These are phyloP conservation scores for Margarornis squamiger DNA, from an alignment of 2,797 vertebrate genomes.

Conservation along the genomic window DNA sequence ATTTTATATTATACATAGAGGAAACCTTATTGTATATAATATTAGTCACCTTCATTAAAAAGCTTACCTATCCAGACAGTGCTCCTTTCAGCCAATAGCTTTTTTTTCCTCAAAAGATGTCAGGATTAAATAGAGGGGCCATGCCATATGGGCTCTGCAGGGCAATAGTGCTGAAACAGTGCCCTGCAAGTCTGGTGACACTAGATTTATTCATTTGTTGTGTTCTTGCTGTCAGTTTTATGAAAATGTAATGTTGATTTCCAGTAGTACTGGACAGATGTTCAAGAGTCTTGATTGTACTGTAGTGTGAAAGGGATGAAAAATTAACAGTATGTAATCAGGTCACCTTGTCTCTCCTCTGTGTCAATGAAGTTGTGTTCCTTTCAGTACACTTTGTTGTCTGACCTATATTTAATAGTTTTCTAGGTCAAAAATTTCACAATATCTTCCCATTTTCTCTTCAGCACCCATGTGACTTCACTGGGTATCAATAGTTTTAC, in stretches of 20 bases:
- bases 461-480: background rate
- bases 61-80: background rate
- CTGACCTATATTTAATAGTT: background rate
- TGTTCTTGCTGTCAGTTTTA: background rate
- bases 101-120: background rate
- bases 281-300: background rate
- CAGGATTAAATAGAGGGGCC: background rate
- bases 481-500: background rate
- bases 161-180: background rate
- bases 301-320: background rate
- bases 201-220: background rate
- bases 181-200: background rate
- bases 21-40: background rate
- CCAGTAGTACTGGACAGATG: background rate
- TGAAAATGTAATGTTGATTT: background rate
- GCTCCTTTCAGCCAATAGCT: background rate
- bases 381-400: background rate
- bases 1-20: background rate
- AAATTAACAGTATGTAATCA: background rate
- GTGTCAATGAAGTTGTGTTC: background rate
- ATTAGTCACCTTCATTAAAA: background rate
- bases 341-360: background rate
- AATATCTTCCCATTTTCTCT: background rate
- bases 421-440: background rate
- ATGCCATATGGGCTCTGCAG: background rate